phyloP scores from a whole-genome alignment of 64 coral and sea anemone species.

The Pachyseris speciosa region DNA sequence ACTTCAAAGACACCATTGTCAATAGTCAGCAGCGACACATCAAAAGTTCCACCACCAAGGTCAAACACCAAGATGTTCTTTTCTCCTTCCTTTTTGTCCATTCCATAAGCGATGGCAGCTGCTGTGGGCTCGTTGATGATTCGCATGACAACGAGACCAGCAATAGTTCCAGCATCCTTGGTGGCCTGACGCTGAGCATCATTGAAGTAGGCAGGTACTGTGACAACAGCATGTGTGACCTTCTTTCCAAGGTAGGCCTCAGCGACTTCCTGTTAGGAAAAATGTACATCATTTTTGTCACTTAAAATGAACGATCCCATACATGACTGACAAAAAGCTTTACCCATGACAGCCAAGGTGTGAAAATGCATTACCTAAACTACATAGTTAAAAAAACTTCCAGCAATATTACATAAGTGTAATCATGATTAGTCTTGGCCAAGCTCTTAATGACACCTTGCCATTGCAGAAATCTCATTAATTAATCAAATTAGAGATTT shows the following conservation, averaged over 20 bases:
- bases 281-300: background rate
- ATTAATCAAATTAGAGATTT: background rate
- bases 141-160: conserved; percentile 93
- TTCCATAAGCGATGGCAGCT: conserved; percentile 98
- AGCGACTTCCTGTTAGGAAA: conserved; percentile 86
- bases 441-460: background rate
- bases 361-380: too few relatives aligned
- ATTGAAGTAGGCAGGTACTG: conserved; percentile 99
- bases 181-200: conserved; percentile 98
- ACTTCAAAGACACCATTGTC: conserved; percentile 99
- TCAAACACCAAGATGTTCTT: conserved; percentile 99
- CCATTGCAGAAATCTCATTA: background rate
- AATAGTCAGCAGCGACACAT: conserved; percentile 97
- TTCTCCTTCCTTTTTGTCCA: conserved; percentile 99
- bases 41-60: conserved; percentile 98
- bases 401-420: too few relatives aligned
- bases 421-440: background rate
- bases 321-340: too few relatives aligned
- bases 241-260: conserved; percentile 99
- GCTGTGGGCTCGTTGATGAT: conserved; percentile 99
- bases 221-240: conserved; percentile 99
- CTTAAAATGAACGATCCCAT: too few relatives aligned
- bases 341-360: too few relatives aligned
- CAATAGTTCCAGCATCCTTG: conserved; percentile 97
- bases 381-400: too few relatives aligned